Evolutionary conservation across 2,113 vertebrate species (phyloP).

Genomic region (Salvelinus fontinalis): DNA sequence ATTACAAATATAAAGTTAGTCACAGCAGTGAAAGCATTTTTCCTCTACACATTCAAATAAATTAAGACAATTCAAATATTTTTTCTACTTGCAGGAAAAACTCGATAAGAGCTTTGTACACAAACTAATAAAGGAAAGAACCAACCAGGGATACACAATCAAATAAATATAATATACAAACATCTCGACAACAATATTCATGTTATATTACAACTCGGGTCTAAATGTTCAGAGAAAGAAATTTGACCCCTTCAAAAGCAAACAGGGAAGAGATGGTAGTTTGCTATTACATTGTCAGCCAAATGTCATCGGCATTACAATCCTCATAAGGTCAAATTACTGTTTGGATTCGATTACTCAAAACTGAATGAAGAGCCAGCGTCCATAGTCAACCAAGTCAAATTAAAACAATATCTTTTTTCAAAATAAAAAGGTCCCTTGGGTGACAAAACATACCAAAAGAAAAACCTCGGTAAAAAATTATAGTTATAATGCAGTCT

Average conservation of each 20-base stretch:
- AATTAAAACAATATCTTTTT: too few relatives aligned
- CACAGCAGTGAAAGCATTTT: background rate
- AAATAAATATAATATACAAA: constrained; percentile 44
- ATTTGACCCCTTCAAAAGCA: background rate
- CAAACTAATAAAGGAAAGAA: constrained; percentile 4
- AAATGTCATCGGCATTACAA: background rate
- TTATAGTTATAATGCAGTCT: too few relatives aligned
- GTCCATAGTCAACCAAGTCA: too few relatives aligned
- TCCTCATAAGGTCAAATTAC: too few relatives aligned
- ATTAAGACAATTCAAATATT: constrained; percentile 21
- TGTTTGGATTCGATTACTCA: too few relatives aligned
- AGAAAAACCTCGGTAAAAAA: too few relatives aligned
- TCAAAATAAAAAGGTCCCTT: too few relatives aligned
- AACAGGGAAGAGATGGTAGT: background rate
- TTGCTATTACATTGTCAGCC: too few relatives aligned
- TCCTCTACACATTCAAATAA: constrained; percentile 29
- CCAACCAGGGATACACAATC: constrained; percentile 40
- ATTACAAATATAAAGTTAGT: background rate
- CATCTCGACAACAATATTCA: background rate
- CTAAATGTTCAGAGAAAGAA: background rate
- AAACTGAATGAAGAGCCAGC: too few relatives aligned
- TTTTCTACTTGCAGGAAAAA: too few relatives aligned
- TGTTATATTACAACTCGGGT: background rate
- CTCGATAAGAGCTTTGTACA: too few relatives aligned
- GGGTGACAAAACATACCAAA: too few relatives aligned